Percentiles rank a stretch among this genome's conserved stretches.
These are phyloP conservation scores for Helicolenus hilgendorfi DNA, from an alignment of 2,797 vertebrate species.

Conservation along the genomic window DNA sequence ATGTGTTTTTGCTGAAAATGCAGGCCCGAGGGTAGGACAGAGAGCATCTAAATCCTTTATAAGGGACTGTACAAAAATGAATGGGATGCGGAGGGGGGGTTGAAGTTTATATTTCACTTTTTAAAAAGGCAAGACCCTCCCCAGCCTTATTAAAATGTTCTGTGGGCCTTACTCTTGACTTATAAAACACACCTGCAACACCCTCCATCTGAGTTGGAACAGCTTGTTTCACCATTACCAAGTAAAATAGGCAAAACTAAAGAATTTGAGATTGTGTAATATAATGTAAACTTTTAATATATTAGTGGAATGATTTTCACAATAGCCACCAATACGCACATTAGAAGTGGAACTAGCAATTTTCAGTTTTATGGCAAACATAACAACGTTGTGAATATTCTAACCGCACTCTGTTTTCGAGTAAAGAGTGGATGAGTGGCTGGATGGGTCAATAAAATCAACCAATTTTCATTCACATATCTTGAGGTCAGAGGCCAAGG, in stretches of 20 bases:
- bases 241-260: not conserved
- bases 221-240: not conserved
- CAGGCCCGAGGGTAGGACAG: not conserved
- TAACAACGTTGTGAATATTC: not conserved
- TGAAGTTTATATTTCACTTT: not conserved
- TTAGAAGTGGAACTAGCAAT: not conserved
- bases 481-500: too few species aligned
- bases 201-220: not conserved
- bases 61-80: not conserved
- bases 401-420: too few species aligned
- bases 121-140: not conserved
- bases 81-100: not conserved
- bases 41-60: not conserved
- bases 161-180: not conserved
- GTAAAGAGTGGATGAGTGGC: not conserved
- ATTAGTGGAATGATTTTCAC: too few species aligned
- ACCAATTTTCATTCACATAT: rapidly evolving
- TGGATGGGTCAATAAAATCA: not conserved
- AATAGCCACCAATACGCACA: not conserved
- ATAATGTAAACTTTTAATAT: too few species aligned
- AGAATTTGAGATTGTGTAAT: not conserved
- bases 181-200: not conserved
- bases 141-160: not conserved
- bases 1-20: slow-evolving; percentile 19
- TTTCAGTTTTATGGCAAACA: not conserved